phyloP scores from a whole-genome alignment of 2,113 vertebrate genomes.

The Procavia capensis region DNA sequence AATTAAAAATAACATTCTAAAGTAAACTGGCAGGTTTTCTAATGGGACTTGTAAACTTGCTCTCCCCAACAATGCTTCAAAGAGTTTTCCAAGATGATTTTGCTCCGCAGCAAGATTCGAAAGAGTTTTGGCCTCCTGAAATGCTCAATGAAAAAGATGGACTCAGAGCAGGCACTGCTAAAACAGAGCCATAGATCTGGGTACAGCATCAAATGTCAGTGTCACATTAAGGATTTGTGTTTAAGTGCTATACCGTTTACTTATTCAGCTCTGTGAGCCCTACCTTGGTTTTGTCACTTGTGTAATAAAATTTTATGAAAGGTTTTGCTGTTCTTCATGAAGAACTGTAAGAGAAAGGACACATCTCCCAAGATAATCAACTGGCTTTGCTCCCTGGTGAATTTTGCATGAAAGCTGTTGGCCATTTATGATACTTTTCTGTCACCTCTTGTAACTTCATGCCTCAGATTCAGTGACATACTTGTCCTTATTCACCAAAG shows the following conservation, averaged over 20 bases:
- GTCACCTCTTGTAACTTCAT: background rate
- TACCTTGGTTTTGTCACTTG: background rate
- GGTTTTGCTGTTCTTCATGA: background rate
- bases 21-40: slow-evolving; percentile 23
- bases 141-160: background rate
- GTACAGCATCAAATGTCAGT: background rate
- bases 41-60: background rate
- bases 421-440: background rate
- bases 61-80: background rate
- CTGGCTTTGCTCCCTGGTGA: background rate
- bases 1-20: background rate
- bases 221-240: background rate
- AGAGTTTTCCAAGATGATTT: background rate
- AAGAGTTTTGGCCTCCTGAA: background rate
- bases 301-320: background rate
- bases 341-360: background rate
- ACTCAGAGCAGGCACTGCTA: background rate
- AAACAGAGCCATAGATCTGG: background rate
- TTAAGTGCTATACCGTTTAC: background rate
- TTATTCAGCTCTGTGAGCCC: background rate
- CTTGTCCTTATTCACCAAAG: background rate
- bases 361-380: background rate
- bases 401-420: slow-evolving; percentile 12
- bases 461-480: background rate
- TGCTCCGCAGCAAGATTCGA: background rate